Conservation (phyloP, 2,888 invertebrate genomes). For the Apamea epomidion region DNA sequence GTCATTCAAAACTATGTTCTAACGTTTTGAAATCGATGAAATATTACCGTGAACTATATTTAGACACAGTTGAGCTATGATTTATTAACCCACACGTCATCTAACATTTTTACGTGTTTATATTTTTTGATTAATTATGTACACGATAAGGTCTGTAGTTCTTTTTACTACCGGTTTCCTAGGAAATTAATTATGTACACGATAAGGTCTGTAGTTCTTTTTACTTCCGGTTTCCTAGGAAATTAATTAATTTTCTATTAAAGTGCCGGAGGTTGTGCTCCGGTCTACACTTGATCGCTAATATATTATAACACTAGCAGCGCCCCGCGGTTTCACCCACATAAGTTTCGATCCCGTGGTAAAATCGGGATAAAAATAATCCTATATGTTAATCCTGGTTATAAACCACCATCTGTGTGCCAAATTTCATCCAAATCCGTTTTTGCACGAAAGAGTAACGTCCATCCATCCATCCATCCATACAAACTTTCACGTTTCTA, state of each 20-base stretch:
- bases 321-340: too few species aligned
- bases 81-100: constrained; percentile 44
- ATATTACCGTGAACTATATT: constrained; percentile 31
- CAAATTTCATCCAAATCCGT: too few species aligned
- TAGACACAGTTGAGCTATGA: constrained; percentile 43
- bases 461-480: too few species aligned
- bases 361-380: too few species aligned
- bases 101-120: constrained; percentile 32
- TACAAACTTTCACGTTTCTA: too few species aligned
- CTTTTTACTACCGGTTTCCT: neutral
- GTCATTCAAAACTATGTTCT: constrained; percentile 41
- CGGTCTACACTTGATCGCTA: neutral
- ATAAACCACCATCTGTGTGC: too few species aligned
- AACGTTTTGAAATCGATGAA: constrained; percentile 56
- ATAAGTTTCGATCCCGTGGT: too few species aligned
- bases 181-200: constrained; percentile 44
- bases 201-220: constrained; percentile 3
- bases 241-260: constrained; percentile 11
- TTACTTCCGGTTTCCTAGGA: neutral
- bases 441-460: too few species aligned
- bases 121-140: constrained; percentile 53
- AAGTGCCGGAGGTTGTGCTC: neutral
- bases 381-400: too few species aligned
- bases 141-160: constrained; percentile 8
- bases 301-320: neutral